These are phyloP conservation scores for Desoria tigrina DNA, from an alignment of 2,888 invertebrate species.

Conservation along the genomic window DNA sequence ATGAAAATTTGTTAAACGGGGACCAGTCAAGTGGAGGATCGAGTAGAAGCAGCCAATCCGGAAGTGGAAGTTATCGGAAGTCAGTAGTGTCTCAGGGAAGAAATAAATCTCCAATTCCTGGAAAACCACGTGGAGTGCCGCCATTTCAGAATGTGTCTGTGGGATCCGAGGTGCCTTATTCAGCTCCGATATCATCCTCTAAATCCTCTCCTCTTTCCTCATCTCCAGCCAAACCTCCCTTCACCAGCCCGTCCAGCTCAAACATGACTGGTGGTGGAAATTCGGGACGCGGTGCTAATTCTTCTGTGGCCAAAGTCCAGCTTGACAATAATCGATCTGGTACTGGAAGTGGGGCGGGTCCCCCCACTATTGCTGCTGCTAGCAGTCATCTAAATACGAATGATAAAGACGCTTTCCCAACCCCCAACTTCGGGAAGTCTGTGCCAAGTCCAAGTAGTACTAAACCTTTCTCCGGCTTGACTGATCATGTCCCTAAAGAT, in stretches of 20 bases:
- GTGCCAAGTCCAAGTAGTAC: slow-evolving; percentile 45
- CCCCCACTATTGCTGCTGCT: slow-evolving; percentile 24
- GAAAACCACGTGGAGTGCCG: slow-evolving; percentile 51
- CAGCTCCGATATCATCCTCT: slow-evolving; percentile 26
- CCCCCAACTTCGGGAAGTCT: slow-evolving; percentile 49
- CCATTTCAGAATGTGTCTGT: slow-evolving; percentile 36
- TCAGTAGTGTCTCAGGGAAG: slow-evolving; percentile 24
- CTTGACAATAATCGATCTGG: slow-evolving; percentile 45
- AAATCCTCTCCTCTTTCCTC: slow-evolving; percentile 46
- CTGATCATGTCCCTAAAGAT: slow-evolving; percentile 52
- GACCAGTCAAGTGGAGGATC: slow-evolving; percentile 48
- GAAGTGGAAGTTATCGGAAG: slow-evolving; percentile 15
- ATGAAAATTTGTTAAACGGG: slow-evolving; percentile 57
- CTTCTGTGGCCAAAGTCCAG: slow-evolving; percentile 45
- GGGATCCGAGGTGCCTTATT: slow-evolving; percentile 51
- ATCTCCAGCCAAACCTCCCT: slow-evolving; percentile 37
- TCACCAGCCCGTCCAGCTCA: slow-evolving; percentile 30
- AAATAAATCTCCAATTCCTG: slow-evolving; percentile 46
- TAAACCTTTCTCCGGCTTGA: slow-evolving; percentile 51
- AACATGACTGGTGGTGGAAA: slow-evolving; percentile 22
- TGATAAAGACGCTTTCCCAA: slow-evolving; percentile 53
- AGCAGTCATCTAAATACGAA: slow-evolving; percentile 42
- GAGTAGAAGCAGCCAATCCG: slow-evolving; percentile 26
- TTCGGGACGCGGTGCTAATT: slow-evolving; percentile 45
- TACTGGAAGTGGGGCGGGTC: slow-evolving; percentile 29